Base-by-base conservation (phyloP, 2,113 vertebrate genomes). In the Myodes glareolus region DNA sequence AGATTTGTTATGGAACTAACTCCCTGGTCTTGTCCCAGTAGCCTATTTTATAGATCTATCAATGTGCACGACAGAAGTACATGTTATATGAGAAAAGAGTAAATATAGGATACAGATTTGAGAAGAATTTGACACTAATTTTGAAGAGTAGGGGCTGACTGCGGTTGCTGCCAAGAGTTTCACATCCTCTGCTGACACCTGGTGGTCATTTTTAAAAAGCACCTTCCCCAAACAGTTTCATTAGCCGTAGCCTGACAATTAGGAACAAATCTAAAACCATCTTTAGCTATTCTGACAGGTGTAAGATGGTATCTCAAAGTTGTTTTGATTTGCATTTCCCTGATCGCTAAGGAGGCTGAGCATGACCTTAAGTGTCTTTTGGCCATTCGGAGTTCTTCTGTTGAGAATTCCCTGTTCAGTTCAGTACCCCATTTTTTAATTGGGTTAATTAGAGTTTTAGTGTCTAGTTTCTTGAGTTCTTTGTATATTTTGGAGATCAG, bases 121-220 rank as follows among this genome's bases (percentile, higher is more conserved):
- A 86, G n/a, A 92, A 94, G 68, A 7, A 4, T 88, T 92, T 82
- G 92, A 96, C 65, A 65, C 9, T 94, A 65, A 75, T 88, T 91
- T 65, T 92, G 47, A 13, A 70, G 78, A 86, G 68, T 92, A 33
- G 21, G 39, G 61, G n/a, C 31, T 52, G 42, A 86, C 84, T 3
- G 3, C 52, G 42, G 47, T 76, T 21, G 14, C 50, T 78, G 67
- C n/a, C 65, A 0, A 81, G 27, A 1, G 5, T 96, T 97, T 52
- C 23, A 89, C 68, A 90, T 97, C 42, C 19, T 95, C 72, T 95
- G 70, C 80, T 47, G 72, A 95, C 97, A 97, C 23, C 16, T 47
- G 96, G 97, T 97, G 93, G 98, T 80, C 58, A 31, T 21, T 78
- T 73, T 10, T 16, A 87, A 89, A 93, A 82, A 90, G 75, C 87